Evolutionary conservation across 2,888 invertebrate species (phyloP).

Genomic region (Corythucha ciliata): DNA sequence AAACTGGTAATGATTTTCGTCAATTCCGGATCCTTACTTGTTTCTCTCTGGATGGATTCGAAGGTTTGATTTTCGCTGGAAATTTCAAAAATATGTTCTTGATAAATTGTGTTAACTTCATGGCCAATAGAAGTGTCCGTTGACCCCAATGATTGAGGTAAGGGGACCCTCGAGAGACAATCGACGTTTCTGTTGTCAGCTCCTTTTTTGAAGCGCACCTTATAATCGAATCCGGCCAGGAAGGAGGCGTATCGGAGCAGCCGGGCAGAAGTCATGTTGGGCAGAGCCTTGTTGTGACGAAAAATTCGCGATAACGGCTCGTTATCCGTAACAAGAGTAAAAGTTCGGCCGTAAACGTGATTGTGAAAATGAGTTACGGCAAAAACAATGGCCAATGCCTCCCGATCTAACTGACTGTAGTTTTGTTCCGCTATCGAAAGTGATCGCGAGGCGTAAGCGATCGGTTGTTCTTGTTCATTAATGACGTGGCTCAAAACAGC

Average conservation of each 20-base stretch:
- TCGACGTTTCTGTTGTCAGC: constrained; percentile 26
- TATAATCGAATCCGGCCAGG: constrained; percentile 21
- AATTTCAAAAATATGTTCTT: constrained; percentile 4
- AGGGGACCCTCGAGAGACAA: constrained; percentile 17
- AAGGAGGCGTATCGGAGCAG: constrained; percentile 19
- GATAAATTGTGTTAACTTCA: constrained; percentile 7
- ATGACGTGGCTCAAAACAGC: constrained; percentile 1
- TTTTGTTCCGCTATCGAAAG: too few relatives aligned
- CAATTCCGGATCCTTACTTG: constrained; percentile 21
- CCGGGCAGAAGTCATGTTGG: constrained; percentile 22
- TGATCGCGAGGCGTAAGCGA: too few relatives aligned
- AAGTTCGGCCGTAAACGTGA: neutral
- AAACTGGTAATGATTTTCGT: neutral
- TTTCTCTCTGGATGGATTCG: constrained; percentile 19
- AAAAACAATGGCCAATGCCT: too few relatives aligned
- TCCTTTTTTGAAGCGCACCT: constrained; percentile 10
- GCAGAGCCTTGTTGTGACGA: constrained; percentile 17
- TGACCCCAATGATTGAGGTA: too few relatives aligned
- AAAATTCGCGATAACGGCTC: constrained; percentile 22
- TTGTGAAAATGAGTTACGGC: too few relatives aligned
- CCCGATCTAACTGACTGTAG: too few relatives aligned
- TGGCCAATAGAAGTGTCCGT: constrained; percentile 1
- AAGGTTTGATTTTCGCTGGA: constrained; percentile 14
- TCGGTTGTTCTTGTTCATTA: too few relatives aligned
- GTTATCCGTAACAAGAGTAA: constrained; percentile 22